Evolutionary conservation across 2,888 invertebrate species (phyloP), one percentile per base, ranked within the genome.

Genomic region (Catonia carolina): DNA sequence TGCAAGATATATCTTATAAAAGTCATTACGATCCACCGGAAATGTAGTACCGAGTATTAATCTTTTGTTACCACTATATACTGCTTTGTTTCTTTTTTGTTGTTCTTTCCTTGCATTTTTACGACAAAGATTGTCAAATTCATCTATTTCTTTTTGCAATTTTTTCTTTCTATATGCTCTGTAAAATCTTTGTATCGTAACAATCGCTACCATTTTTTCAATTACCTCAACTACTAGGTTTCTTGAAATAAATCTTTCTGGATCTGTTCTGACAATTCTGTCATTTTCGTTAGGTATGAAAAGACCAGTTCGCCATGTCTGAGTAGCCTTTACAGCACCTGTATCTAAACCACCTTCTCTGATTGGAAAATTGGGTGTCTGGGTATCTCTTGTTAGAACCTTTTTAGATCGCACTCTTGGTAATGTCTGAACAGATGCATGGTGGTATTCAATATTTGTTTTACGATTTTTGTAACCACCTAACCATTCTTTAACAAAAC

Each of bases 391-490:
- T 8, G 57, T 49, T 6, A 51, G 39, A 22, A 54, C 41, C 10
- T 54, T 45, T 8, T 15, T 27, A 15, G 42, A 50, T 14, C 58
- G 31, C 27, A 33, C n/a, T 27, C 41, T 53, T 17, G 58, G 54
- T n/a, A 51, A 36, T 8, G 66, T 66, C 75, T 94, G 93, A 0
- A 88, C 83, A 61, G 79, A 83, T 2, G 90, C 93, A 73, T 95
- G 86, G 65, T 89, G 82, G 69, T 85, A 94, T 66, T 85, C 79
- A 7, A 78, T 72, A 17, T 84, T 83, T 55, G 84, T 87, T 52
- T 77, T 69, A 63, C 78, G 79, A 71, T 94, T 81, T 59, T 78
- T 77, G 72, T 86, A 94, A 31, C 94, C 94, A 51, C 92, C 90
- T 63, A 86, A 72, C 73, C 83, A 88, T 0, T 89, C 88, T 69